Evolutionary conservation across 2,113 vertebrate genomes (phyloP), one percentile per base, ranked within the genome.

Genomic region (Gallinago paraguaiae): DNA sequence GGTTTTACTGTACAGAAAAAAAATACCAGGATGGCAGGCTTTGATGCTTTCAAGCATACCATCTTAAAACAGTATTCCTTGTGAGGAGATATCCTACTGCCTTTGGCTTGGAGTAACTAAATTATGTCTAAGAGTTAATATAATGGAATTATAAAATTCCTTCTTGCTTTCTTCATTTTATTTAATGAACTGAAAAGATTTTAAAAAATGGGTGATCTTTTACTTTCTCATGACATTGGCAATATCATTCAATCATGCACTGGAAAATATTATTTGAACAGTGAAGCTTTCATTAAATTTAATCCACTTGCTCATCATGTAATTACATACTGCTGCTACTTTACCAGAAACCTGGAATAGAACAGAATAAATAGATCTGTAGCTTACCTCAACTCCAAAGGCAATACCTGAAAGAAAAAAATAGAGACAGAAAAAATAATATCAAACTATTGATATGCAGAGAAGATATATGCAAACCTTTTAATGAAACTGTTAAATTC

Each of bases 311-410:
- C 65, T 93, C 82, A 78, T 27, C 27, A n/a, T 25, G 48, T 89
- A 90, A 78, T 88, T 84, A 79, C 53, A 50, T 43, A 69, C 18
- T 60, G 13, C 48, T 90, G 77, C 86, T 89, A 30, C 46, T 82
- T 68, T 75, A 68, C 80, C 69, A 94, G 63, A 91, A 92, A 65
- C 13, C n/a, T 69, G 25, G 46, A 88, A 74, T 0, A 91, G 54
- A 91, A 87, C 17, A 69, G 61, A 50, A 57, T 68, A 84, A 95
- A 76, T 39, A 68, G 28, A 74, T 53, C 17, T 50, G 45, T 33
- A 65, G 20, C 95, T 96, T 54, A 97, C 96, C 96, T 93, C 63
- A 67, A 10, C 48, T 90, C 94, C 96, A 59, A 95, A 95, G n/a
- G 75, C 82, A 83, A 27, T 2, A 50, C 72, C 96, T 97, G 22